phyloP scores from a whole-genome alignment of 2,888 invertebrate species.

The Pantelozetes paolii region DNA sequence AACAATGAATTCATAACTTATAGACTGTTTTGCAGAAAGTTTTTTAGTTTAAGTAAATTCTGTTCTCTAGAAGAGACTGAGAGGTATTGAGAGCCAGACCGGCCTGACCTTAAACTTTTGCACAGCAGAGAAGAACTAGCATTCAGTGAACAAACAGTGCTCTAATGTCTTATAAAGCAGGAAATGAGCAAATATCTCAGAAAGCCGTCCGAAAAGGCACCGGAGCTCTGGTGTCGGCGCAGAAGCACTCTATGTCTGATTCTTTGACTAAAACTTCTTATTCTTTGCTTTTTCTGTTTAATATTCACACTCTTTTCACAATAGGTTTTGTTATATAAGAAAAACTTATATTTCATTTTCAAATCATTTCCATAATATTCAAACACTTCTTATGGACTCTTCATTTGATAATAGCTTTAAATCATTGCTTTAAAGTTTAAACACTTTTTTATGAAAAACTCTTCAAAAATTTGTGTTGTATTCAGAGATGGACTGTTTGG shows the following conservation, averaged over 20 bases:
- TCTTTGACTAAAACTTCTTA: neutral
- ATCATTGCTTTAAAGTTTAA: neutral
- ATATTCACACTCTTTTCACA: neutral
- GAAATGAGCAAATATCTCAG: neutral
- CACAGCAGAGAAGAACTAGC: neutral
- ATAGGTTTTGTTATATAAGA: neutral
- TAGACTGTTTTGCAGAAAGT: too few species aligned
- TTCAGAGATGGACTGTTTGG: too few species aligned
- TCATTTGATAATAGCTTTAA: neutral
- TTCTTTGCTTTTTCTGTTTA: neutral
- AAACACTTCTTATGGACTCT: neutral
- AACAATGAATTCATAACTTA: too few species aligned
- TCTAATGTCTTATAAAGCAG: neutral
- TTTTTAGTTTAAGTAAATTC: neutral
- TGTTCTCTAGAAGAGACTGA: neutral
- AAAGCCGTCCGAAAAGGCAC: neutral
- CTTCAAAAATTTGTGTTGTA: too few species aligned
- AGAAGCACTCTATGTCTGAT: neutral
- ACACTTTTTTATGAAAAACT: neutral
- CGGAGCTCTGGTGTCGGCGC: neutral
- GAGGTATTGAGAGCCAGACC: neutral
- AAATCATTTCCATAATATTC: neutral
- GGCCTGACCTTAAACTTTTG: neutral
- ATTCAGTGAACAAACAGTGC: neutral
- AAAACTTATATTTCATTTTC: too few species aligned